Evolutionary conservation across 2,797 vertebrate genomes (phyloP).

Genomic region (Diplodus puntazzo): DNA sequence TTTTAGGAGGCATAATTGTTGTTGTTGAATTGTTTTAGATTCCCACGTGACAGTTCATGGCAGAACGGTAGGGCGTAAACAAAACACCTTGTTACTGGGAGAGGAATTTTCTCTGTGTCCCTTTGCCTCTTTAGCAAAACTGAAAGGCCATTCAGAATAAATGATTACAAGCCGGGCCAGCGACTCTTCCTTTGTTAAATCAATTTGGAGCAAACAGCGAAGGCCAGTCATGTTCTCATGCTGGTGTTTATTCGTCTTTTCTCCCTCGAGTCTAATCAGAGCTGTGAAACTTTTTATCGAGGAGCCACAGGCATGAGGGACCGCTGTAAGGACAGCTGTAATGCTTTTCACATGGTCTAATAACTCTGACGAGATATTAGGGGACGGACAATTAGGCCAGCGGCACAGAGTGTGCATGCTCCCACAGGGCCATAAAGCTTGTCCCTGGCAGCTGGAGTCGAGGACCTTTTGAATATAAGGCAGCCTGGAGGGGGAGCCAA

Average conservation of each 20-base stretch:
- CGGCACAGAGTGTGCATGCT: slow-evolving; percentile 43
- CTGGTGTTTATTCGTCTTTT: slow-evolving; percentile 38
- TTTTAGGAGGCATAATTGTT: slow-evolving; percentile 8
- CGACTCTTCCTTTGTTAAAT: slow-evolving; percentile 50
- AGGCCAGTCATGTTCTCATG: slow-evolving; percentile 13
- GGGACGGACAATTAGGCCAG: slow-evolving; percentile 68
- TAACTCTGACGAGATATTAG: slow-evolving; percentile 63
- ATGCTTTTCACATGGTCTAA: slow-evolving; percentile 66
- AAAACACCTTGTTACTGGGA: slow-evolving; percentile 28
- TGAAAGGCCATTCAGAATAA: slow-evolving; percentile 45
- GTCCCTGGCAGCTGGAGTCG: slow-evolving; percentile 52
- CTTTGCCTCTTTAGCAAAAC: slow-evolving; percentile 39
- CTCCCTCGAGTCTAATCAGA: slow-evolving; percentile 30
- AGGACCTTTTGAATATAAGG: slow-evolving; percentile 54
- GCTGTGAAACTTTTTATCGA: slow-evolving; percentile 52
- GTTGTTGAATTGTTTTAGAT: slow-evolving; percentile 24
- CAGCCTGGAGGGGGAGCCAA: slow-evolving; percentile 50
- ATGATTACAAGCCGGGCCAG: slow-evolving; percentile 30
- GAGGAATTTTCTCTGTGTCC: slow-evolving; percentile 16
- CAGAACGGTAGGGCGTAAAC: slow-evolving; percentile 23
- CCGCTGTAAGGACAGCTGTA: slow-evolving; percentile 46
- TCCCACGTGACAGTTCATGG: slow-evolving; percentile 16
- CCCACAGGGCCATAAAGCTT: slow-evolving; percentile 42
- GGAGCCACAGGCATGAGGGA: slow-evolving; percentile 35
- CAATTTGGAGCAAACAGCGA: slow-evolving; percentile 39